phyloP scores from a whole-genome alignment of 2,888 invertebrate species.

The Epinotia nisella region DNA sequence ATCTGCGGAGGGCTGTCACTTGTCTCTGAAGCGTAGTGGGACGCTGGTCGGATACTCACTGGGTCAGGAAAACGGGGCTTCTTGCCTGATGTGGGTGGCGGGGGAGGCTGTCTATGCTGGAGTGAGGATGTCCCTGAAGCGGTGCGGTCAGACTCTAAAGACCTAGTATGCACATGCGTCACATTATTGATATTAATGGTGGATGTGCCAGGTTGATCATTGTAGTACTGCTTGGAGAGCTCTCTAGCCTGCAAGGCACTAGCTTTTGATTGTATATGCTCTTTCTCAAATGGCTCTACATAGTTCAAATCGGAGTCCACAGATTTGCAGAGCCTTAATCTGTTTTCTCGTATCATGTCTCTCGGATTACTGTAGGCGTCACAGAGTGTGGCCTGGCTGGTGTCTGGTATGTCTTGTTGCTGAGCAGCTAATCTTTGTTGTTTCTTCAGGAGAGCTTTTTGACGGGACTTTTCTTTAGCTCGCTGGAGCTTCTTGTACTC shows the following conservation, averaged over 20 bases:
- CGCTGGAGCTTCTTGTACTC: constrained; percentile 79
- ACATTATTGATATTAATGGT: constrained; percentile 55
- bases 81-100: constrained; percentile 70
- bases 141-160: constrained; percentile 62
- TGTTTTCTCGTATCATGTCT: constrained; percentile 74
- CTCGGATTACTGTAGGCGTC: constrained; percentile 80
- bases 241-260: constrained; percentile 78
- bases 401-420: constrained; percentile 54
- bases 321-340: constrained; percentile 75
- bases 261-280: constrained; percentile 78
- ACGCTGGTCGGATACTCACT: constrained; percentile 77
- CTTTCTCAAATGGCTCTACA: constrained; percentile 81
- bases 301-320: constrained; percentile 80
- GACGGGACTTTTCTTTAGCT: constrained; percentile 78
- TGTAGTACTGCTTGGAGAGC: constrained; percentile 72
- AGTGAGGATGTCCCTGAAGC: constrained; percentile 54
- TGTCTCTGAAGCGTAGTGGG: constrained; percentile 73
- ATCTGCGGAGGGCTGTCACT: constrained; percentile 55
- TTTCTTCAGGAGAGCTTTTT: constrained; percentile 78
- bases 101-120: constrained; percentile 76
- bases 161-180: constrained; percentile 64
- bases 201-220: constrained; percentile 65
- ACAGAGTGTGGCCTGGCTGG: constrained; percentile 68
- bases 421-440: constrained; percentile 70
- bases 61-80: constrained; percentile 81